Conservation (phyloP, 2,888 invertebrate genomes). For the Leptinotarsa haldemani region DNA sequence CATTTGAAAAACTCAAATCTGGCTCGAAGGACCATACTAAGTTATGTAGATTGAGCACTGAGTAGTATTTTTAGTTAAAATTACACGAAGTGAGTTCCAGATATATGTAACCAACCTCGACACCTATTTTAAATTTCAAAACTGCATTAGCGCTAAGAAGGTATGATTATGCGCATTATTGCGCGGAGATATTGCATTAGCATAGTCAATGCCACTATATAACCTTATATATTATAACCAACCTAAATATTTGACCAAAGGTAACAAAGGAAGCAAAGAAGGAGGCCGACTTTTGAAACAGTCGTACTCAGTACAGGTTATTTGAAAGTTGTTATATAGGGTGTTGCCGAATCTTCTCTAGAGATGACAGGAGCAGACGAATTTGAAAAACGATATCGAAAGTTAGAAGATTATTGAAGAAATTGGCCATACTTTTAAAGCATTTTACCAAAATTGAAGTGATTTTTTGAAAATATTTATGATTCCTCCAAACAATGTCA, state of each 20-base stretch:
- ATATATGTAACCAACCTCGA: too few species aligned
- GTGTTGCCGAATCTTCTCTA: too few species aligned
- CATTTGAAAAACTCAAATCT: neutral
- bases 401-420: too few species aligned
- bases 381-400: too few species aligned
- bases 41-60: too few species aligned
- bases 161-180: neutral
- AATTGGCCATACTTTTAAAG: too few species aligned
- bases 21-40: neutral
- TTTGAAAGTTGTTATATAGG: neutral
- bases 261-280: constrained; percentile 23
- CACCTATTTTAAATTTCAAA: neutral
- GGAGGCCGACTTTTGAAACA: neutral
- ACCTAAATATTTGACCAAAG: constrained; percentile 46
- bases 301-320: neutral
- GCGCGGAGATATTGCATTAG: neutral
- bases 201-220: constrained; percentile 19
- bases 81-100: too few species aligned
- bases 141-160: neutral
- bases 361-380: too few species aligned
- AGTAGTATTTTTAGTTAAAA: too few species aligned
- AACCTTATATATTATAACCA: constrained; percentile 36
- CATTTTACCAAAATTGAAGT: too few species aligned
- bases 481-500: too few species aligned
- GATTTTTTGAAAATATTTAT: too few species aligned